Evolutionary conservation across 2,888 invertebrate genomes (phyloP).

Genomic region (Agrenia bidenticulata): DNA sequence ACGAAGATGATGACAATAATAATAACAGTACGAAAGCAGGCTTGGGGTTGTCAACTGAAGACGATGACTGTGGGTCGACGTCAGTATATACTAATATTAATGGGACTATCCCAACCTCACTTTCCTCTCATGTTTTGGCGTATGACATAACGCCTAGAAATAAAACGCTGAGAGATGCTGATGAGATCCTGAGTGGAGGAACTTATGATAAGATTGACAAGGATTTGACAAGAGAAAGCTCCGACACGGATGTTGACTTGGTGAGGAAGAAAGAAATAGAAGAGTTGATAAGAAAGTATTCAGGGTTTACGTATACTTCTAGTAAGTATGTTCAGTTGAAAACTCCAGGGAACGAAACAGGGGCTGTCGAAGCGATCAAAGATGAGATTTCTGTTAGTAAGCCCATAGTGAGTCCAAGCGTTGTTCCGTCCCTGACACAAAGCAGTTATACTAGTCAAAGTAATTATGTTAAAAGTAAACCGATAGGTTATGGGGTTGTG

Average conservation of each 20-base stretch:
- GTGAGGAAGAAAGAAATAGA: slow-evolving; percentile 83
- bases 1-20: slow-evolving; percentile 50
- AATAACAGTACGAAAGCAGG: slow-evolving; percentile 24
- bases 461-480: slow-evolving; percentile 1
- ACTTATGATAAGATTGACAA: slow-evolving; percentile 27
- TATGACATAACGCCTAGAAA: slow-evolving; percentile 47
- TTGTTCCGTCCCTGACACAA: neutral
- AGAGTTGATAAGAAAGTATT: slow-evolving; percentile 77
- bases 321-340: slow-evolving; percentile 47
- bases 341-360: slow-evolving; percentile 42
- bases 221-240: slow-evolving; percentile 56
- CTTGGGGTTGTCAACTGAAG: slow-evolving; percentile 1
- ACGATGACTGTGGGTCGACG: neutral
- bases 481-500: slow-evolving; percentile 17
- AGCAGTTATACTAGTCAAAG: neutral
- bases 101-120: slow-evolving; percentile 29
- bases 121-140: slow-evolving; percentile 50
- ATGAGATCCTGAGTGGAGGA: slow-evolving; percentile 36
- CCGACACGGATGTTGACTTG: slow-evolving; percentile 63
- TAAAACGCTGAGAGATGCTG: slow-evolving; percentile 46
- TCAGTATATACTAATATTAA: slow-evolving; percentile 10
- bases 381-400: slow-evolving; percentile 20
- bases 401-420: neutral
- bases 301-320: slow-evolving; percentile 67
- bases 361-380: slow-evolving; percentile 48